Evolutionary conservation across 2,888 invertebrate species (phyloP).

Genomic region (Dysmachus trigonus): DNA sequence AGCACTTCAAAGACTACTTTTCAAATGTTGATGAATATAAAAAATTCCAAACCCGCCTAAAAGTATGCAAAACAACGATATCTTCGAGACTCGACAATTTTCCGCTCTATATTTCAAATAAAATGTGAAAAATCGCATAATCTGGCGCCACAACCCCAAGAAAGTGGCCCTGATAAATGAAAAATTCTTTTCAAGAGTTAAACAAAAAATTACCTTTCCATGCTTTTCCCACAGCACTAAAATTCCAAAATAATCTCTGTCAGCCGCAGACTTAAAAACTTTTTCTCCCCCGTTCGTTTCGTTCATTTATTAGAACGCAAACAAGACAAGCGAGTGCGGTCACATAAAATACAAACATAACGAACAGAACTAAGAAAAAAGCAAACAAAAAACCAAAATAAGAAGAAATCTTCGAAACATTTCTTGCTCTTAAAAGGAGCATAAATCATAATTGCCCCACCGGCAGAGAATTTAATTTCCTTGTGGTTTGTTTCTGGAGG

Average conservation of each 20-base stretch:
- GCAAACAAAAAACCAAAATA: no score
- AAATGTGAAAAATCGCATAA: background rate
- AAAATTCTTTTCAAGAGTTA: background rate
- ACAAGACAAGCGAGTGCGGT: background rate
- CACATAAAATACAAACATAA: background rate
- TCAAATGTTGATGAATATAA: background rate
- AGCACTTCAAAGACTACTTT: background rate
- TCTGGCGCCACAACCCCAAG: background rate
- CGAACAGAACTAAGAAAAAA: background rate
- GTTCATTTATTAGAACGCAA: background rate
- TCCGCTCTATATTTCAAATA: background rate
- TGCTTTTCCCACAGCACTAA: background rate
- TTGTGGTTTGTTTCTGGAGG: background rate
- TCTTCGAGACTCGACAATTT: background rate
- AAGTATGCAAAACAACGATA: background rate
- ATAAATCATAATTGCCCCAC: constrained; percentile 30
- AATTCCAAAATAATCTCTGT: background rate
- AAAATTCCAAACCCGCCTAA: background rate
- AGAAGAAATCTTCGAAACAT: background rate
- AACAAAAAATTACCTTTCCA: background rate
- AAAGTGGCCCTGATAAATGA: background rate
- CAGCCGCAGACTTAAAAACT: background rate
- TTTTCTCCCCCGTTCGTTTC: background rate
- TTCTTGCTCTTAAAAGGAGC: constrained; percentile 3
- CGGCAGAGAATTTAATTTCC: constrained; percentile 25